Base-by-base conservation (phyloP, 2,797 vertebrate species). In the Bucorvus abyssinicus region DNA sequence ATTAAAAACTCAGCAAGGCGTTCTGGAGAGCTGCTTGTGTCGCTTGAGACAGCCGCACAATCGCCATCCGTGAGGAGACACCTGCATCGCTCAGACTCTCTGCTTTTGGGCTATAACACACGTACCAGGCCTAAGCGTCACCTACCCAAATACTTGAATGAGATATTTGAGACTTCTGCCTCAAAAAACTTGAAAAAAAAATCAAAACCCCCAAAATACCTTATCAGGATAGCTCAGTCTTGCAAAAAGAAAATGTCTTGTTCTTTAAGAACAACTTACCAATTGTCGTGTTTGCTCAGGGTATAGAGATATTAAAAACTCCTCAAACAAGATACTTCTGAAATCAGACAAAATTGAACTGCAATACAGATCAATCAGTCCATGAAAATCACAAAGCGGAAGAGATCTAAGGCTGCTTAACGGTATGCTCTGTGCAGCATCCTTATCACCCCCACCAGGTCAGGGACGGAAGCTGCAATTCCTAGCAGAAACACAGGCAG, bases 281-380 rank as follows among this genome's bases (percentile, higher is more conserved):
- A 60, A 50, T 27, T n/a, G 32, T 29, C 26, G 14, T 34, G 32
- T 44, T 42, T 47, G 13, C 40, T 73, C 32, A 68, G n/a, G 53
- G 9, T 47, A 6, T 9, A 61, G 67, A 90, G n/a, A 26, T 44
- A 87, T 10, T 24, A 90, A 64, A 81, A 77, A 81, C 34, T 84
- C 42, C 63, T 89, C 70, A 87, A 79, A 83, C 82, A 77, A 60
- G 42, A 57, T 19, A 75, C 75, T 75, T 87, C 74, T 80, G 90
- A 88, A 93, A 91, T 87, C 47, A 70, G 77, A 84, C 74, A 87
- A 60, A 90, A 47, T 34, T 82, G 87, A 94, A 92, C 93, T 61
- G 74, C 84, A 89, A 56, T 68, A 70, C 71, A 89, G 81, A 90
- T 94, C 83, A 79, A 63, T 77, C 61, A 85, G 23, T 29, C 81